Conservation (phyloP, 2,888 invertebrate genomes). For the Vesta saturnalis region DNA sequence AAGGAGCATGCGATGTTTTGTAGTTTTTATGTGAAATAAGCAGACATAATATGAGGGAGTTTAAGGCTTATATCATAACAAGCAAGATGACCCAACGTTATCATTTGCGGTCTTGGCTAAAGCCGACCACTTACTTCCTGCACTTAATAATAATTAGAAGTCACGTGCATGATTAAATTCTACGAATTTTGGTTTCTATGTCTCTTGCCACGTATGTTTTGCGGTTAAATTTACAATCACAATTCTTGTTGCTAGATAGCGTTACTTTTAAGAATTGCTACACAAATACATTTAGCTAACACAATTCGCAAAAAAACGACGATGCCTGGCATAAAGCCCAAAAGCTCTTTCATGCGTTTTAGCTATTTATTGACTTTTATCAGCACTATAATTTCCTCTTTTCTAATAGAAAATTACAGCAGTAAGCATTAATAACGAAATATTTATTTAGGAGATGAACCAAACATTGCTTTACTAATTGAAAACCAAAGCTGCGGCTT, state of each 20-base stretch:
- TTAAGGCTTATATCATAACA: conserved; percentile 23
- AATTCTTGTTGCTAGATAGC: not conserved
- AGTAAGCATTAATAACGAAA: no score
- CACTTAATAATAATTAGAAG: conserved; percentile 29
- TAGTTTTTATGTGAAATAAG: conserved; percentile 21
- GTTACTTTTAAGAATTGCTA: no score
- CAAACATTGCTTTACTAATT: no score
- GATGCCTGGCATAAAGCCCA: not conserved
- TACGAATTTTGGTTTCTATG: conserved; percentile 23
- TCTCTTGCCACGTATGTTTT: conserved; percentile 24
- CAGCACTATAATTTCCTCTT: no score
- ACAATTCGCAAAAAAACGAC: not conserved
- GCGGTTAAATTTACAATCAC: conserved; percentile 16
- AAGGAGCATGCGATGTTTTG: conserved; percentile 29
- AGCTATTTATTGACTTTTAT: not conserved
- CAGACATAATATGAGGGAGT: conserved; percentile 24
- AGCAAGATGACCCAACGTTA: conserved; percentile 36
- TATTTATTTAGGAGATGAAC: no score
- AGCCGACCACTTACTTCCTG: conserved; percentile 34
- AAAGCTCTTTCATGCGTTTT: not conserved
- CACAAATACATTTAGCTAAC: not conserved
- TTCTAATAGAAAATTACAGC: no score
- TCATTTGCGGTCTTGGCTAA: conserved; percentile 30
- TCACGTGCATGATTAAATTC: conserved; percentile 36
- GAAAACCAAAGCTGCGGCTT: no score